Evolutionary conservation across 2,888 invertebrate species (phyloP), one percentile per base, ranked within the genome.

Genomic region (Spisula solida): DNA sequence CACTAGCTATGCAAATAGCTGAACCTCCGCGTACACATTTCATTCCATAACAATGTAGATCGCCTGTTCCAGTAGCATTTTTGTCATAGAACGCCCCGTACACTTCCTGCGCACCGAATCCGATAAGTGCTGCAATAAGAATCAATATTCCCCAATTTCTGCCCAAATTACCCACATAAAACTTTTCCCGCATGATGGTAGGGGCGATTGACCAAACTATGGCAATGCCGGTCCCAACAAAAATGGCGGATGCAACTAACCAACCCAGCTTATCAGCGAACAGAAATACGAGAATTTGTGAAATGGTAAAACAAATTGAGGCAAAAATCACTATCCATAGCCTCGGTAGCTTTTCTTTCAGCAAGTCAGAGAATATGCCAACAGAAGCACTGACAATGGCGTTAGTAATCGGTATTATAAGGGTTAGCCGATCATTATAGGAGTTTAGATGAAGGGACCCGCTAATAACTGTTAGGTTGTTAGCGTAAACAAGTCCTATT

Each of bases 61-160:
- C 82, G 0, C 81, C 81, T 6, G 60, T 14, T 2, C 56, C n/a
- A 18, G 60, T 82, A 60, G 83, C 79, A 51, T 90, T 20, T 5
- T 48, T 41, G 48, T 94, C 94, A 78, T 94, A 94, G 14, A 94
- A 41, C n/a, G 90, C 92, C 2, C 94, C 94, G 81, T 88, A 94
- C 10, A 86, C 48, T 84, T 91, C 90, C 81, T 94, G 93, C 10
- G 85, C 79, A 0, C 85, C 93, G 25, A 92, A 85, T 25, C 92
- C 94, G 20, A 93, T 51, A 10, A 92, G 29, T 1, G 93, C 85
- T 0, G 91, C 90, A 1, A 92, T n/a, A 29, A 94, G 60, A 6
- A 94, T 80, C 1, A 92, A 87, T 29, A 93, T 92, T n/a, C 94
- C 94, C 94, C 94, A 94, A 83, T 94, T 94, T 20, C 94, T 82